Percentiles rank a stretch among this genome's conserved stretches.
Conservation (phyloP, 37 sponge, comb jelly and placozoan genomes). For the Beroe ovata region DNA sequence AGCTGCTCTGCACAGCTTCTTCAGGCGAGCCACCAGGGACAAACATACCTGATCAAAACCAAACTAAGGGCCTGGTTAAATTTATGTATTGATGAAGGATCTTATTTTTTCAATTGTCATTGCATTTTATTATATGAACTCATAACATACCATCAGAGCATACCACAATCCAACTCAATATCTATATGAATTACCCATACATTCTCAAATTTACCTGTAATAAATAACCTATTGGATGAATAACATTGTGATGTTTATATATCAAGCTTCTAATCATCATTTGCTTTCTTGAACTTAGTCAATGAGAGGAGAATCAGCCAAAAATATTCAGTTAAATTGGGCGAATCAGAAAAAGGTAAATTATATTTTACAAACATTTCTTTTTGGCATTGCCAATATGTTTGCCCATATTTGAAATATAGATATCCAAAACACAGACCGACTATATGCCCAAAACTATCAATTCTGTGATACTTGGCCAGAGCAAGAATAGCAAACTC, state of each 20-base stretch:
- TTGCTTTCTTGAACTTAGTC: background rate
- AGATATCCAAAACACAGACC: slow-evolving; percentile 22
- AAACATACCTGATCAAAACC: background rate
- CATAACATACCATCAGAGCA: too few species aligned
- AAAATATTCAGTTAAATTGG: background rate
- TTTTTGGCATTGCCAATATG: background rate
- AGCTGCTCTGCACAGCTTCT: slow-evolving; percentile 14
- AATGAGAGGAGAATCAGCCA: background rate
- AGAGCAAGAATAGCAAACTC: background rate
- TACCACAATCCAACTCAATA: too few species aligned
- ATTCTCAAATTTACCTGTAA: too few species aligned
- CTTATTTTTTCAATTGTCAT: too few species aligned
- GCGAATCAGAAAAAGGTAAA: background rate
- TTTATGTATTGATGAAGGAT: too few species aligned
- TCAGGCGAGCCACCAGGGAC: background rate
- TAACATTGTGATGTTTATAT: too few species aligned
- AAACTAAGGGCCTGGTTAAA: too few species aligned
- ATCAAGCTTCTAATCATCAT: too few species aligned
- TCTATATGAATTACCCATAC: too few species aligned
- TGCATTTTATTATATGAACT: too few species aligned
- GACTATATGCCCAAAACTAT: slow-evolving; percentile 33
- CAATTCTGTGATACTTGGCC: slow-evolving; percentile 28
- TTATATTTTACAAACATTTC: background rate
- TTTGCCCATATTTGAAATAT: background rate
- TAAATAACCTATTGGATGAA: too few species aligned